phyloP scores from a whole-genome alignment of 1,140 invertebrate genomes.

The Yoshiicerus persimilis region DNA sequence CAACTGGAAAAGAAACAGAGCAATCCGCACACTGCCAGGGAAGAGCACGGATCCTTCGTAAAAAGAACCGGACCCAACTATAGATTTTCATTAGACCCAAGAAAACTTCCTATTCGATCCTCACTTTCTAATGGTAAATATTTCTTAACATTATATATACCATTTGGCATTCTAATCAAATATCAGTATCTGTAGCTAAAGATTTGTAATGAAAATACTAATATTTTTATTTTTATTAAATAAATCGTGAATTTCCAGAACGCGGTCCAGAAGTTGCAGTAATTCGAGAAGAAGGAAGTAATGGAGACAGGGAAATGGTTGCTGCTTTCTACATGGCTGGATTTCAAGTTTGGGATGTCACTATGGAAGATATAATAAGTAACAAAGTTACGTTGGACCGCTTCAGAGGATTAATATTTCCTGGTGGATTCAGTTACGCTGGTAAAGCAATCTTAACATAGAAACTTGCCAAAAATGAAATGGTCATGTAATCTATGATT shows the following conservation, averaged over 20 bases:
- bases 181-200: neutral
- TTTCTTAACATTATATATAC: too few relatives aligned
- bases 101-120: constrained; percentile 51
- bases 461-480: neutral
- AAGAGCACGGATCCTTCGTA: constrained; percentile 69
- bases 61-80: constrained; percentile 64
- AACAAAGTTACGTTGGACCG: constrained; percentile 69
- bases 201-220: neutral
- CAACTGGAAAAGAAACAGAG: constrained; percentile 81
- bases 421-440: constrained; percentile 97
- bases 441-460: constrained; percentile 57
- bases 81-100: constrained; percentile 70
- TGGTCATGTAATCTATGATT: too few relatives aligned
- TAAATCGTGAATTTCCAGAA: constrained; percentile 21
- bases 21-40: constrained; percentile 72
- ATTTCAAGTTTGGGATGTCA: constrained; percentile 89
- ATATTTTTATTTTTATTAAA: neutral
- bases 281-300: constrained; percentile 93
- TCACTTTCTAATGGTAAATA: neutral
- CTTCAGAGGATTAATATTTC: constrained; percentile 89
- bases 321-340: constrained; percentile 87
- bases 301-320: constrained; percentile 96
- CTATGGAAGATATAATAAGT: constrained; percentile 82
- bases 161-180: neutral
- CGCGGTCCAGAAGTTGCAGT: constrained; percentile 75